Evolutionary conservation across 2,113 vertebrate species (phyloP).

Genomic region (Leuciscus idus): DNA sequence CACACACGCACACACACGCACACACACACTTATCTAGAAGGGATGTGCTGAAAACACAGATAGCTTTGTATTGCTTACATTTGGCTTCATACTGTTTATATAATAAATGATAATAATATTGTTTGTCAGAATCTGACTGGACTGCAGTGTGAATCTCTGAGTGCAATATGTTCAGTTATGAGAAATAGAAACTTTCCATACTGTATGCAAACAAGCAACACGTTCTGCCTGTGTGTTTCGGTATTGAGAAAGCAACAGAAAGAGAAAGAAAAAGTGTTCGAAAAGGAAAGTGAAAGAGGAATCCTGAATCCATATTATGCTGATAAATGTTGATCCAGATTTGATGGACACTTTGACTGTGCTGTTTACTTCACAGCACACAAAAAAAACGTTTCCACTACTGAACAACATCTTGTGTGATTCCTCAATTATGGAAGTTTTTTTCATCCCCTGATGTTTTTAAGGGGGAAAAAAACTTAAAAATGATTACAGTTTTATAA

Average conservation of each 20-base stretch:
- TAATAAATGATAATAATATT: neutral
- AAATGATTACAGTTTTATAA: too few species aligned
- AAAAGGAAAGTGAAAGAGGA: slow-evolving; percentile 47
- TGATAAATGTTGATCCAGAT: slow-evolving; percentile 37
- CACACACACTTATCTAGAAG: slow-evolving; percentile 15
- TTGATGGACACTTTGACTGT: too few species aligned
- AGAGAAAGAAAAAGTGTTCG: slow-evolving; percentile 27
- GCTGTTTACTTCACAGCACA: too few species aligned
- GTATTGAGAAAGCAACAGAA: slow-evolving; percentile 33
- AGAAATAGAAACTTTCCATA: slow-evolving; percentile 28
- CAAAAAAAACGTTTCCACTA: too few species aligned
- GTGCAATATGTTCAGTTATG: neutral
- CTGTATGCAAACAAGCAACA: slow-evolving; percentile 7
- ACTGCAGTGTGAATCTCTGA: neutral
- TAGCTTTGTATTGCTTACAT: slow-evolving; percentile 1
- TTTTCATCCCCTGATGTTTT: too few species aligned
- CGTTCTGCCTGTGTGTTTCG: neutral
- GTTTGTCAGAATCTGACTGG: neutral
- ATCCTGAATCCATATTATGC: neutral
- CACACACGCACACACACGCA: neutral
- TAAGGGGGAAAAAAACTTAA: too few species aligned
- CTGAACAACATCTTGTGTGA: too few species aligned
- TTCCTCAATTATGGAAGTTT: neutral
- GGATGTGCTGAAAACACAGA: slow-evolving; percentile 36
- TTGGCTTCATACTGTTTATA: slow-evolving; percentile 7